Evolutionary conservation across 2,888 invertebrate genomes (phyloP).

Genomic region (Osedax fenrisi): DNA sequence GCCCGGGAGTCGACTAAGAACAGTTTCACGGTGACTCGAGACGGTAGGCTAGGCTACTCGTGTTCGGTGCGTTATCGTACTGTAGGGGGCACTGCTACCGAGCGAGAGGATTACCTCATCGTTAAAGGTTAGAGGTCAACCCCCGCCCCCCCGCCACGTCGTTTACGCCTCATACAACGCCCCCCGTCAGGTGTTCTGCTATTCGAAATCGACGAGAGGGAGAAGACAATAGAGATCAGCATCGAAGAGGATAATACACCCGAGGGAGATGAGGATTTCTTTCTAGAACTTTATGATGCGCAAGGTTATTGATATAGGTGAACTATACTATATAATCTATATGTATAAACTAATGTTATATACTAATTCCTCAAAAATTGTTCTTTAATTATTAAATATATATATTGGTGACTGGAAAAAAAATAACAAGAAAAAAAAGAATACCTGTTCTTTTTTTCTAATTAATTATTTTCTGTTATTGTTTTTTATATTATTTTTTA

Average conservation of each 20-base stretch:
- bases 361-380: too few species aligned
- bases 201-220: conserved; percentile 41
- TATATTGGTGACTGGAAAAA: too few species aligned
- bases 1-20: conserved; percentile 39
- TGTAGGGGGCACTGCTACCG: conserved; percentile 42
- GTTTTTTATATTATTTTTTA: too few species aligned
- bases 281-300: conserved; percentile 43
- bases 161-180: background rate
- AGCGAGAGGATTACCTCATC: background rate
- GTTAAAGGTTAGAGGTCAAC: background rate
- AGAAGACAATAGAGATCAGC: conserved; percentile 38
- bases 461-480: too few species aligned
- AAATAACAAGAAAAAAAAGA: too few species aligned
- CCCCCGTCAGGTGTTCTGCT: conserved; percentile 40
- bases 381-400: too few species aligned
- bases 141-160: background rate
- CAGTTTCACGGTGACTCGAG: conserved; percentile 39
- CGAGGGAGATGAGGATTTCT: conserved; percentile 45
- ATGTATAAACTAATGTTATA: too few species aligned
- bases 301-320: too few species aligned
- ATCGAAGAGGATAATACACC: conserved; percentile 42
- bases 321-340: too few species aligned
- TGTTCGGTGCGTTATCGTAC: conserved; percentile 42
- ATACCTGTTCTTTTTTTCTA: too few species aligned
- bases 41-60: conserved; percentile 37